These are phyloP conservation scores for Cochlearius cochlearius DNA, from an alignment of 2,113 vertebrate genomes.

Conservation along the genomic window DNA sequence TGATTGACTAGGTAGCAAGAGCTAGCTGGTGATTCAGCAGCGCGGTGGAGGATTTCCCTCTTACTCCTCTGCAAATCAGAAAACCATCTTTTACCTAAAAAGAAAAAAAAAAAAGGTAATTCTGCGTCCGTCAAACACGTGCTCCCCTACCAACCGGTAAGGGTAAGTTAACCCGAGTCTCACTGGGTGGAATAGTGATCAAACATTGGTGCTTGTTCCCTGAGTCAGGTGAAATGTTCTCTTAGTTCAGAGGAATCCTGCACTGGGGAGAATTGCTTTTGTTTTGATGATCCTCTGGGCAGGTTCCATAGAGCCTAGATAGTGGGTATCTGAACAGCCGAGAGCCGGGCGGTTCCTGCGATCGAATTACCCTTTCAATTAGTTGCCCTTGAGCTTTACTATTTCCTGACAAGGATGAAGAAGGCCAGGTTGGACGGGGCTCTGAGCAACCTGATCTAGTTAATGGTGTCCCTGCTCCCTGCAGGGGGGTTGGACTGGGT, in stretches of 20 bases:
- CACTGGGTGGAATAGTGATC: not conserved
- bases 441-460: no score
- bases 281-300: not conserved
- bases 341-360: not conserved
- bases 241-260: not conserved
- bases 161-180: not conserved
- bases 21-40: not conserved
- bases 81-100: not conserved
- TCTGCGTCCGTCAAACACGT: not conserved
- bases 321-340: not conserved
- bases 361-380: not conserved
- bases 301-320: not conserved
- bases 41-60: not conserved
- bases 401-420: not conserved
- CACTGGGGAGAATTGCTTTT: not conserved
- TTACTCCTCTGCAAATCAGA: not conserved
- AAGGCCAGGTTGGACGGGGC: no score
- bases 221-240: not conserved
- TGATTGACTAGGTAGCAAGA: not conserved
- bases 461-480: no score
- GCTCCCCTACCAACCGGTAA: not conserved
- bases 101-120: not conserved
- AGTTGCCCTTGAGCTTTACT: not conserved
- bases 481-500: no score
- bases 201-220: not conserved